phyloP scores from a whole-genome alignment of 2,888 invertebrate genomes.

The Bruchidius siliquastri region DNA sequence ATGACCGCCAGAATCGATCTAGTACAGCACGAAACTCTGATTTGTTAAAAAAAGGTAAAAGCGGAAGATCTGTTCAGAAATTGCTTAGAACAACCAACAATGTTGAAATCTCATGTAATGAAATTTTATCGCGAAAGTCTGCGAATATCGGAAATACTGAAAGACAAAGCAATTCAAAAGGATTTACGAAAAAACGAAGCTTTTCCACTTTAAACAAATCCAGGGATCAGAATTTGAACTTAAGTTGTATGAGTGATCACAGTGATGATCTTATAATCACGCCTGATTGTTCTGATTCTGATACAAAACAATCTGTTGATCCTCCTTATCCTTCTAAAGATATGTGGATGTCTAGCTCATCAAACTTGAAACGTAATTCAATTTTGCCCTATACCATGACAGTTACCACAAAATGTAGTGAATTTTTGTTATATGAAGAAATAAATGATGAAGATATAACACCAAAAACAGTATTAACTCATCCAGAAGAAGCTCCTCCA shows the following conservation, averaged over 20 bases:
- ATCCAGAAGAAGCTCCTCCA: background rate
- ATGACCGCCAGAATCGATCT: background rate
- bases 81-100: too few relatives aligned
- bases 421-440: background rate
- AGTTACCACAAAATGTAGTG: background rate
- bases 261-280: background rate
- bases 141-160: background rate
- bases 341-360: too few relatives aligned
- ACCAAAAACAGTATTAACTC: too few relatives aligned
- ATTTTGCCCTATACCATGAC: background rate
- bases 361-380: background rate
- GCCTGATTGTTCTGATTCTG: background rate
- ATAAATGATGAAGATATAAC: background rate
- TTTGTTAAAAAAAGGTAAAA: background rate
- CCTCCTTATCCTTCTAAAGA: too few relatives aligned
- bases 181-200: background rate
- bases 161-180: background rate
- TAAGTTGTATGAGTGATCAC: background rate
- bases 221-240: background rate
- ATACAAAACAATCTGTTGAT: background rate
- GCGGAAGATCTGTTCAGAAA: too few relatives aligned
- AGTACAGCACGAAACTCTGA: background rate
- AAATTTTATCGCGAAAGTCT: background rate
- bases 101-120: background rate
- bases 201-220: background rate